A percentile compares a stretch with the other conserved stretches of the same genome.
Conservation (phyloP, 1,140 invertebrate genomes). For the Heliconius hewitsoni region DNA sequence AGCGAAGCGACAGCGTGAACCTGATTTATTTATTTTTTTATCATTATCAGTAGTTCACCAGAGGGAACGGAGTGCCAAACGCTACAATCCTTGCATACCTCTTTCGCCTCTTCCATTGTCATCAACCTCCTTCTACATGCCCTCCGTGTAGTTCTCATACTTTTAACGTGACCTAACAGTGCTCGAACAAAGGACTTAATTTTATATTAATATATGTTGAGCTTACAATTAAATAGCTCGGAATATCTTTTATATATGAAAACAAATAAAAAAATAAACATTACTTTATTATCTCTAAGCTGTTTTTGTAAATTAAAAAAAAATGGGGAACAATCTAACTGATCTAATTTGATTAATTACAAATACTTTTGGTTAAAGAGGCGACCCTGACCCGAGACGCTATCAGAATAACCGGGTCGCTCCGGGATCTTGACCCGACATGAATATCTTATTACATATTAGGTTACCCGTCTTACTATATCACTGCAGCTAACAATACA, state of each 20-base stretch:
- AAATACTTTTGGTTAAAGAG: not conserved
- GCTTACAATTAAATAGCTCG: too few species aligned
- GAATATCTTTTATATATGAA: not conserved
- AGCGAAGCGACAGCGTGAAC: too few species aligned
- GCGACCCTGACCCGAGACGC: constrained; percentile 12
- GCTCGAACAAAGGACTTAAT: too few species aligned
- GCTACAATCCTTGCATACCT: too few species aligned
- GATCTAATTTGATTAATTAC: constrained; percentile 6
- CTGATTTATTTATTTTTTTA: too few species aligned
- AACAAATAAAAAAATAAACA: not conserved
- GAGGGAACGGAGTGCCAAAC: too few species aligned
- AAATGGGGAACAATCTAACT: not conserved
- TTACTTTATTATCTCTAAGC: not conserved
- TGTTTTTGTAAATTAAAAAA: not conserved
- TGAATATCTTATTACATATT: not conserved
- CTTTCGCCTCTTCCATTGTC: too few species aligned
- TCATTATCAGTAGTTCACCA: too few species aligned
- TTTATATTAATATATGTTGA: too few species aligned
- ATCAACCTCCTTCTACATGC: too few species aligned
- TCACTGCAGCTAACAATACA: not conserved
- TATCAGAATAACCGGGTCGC: constrained; percentile 17
- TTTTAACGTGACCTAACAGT: too few species aligned
- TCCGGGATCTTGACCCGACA: constrained; percentile 15
- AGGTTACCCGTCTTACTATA: not conserved
- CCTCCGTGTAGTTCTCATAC: too few species aligned